Conservation (phyloP, 2,113 vertebrate species). For the Petrocephalus microphthalmus region DNA sequence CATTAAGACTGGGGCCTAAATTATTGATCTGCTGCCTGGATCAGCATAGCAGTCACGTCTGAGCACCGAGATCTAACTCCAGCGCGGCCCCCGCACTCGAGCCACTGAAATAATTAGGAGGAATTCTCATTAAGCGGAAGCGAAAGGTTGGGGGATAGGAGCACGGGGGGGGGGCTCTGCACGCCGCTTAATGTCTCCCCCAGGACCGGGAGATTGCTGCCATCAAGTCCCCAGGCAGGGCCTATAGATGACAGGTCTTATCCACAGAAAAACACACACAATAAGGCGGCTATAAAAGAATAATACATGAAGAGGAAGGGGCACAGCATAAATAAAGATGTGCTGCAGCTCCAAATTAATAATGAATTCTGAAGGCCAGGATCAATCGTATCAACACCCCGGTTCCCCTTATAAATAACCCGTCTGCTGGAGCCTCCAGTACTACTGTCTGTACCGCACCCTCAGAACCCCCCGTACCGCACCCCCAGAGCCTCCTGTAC, state of each 20-base stretch:
- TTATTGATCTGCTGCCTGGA: constrained; percentile 94
- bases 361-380: constrained; percentile 41
- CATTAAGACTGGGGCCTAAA: constrained; percentile 91
- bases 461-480: neutral
- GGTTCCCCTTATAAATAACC: constrained; percentile 64
- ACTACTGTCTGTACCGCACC: neutral
- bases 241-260: constrained; percentile 63
- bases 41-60: constrained; percentile 97
- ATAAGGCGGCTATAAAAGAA: constrained; percentile 64
- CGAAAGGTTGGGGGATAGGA: constrained; percentile 58
- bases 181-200: constrained; percentile 78
- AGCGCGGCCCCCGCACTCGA: constrained; percentile 75
- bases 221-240: constrained; percentile 64
- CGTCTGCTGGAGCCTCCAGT: neutral
- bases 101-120: constrained; percentile 98
- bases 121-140: constrained; percentile 94
- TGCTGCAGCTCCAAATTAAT: constrained; percentile 47
- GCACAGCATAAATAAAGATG: constrained; percentile 68
- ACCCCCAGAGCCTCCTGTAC: neutral
- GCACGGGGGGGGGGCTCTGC: constrained; percentile 54
- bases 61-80: constrained; percentile 75
- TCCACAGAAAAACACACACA: constrained; percentile 62
- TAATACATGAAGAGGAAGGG: constrained; percentile 48
- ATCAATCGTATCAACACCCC: constrained; percentile 58
- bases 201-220: constrained; percentile 57